Base-by-base conservation (phyloP, 1,140 invertebrate species). In the Drosophila rhopaloa region DNA sequence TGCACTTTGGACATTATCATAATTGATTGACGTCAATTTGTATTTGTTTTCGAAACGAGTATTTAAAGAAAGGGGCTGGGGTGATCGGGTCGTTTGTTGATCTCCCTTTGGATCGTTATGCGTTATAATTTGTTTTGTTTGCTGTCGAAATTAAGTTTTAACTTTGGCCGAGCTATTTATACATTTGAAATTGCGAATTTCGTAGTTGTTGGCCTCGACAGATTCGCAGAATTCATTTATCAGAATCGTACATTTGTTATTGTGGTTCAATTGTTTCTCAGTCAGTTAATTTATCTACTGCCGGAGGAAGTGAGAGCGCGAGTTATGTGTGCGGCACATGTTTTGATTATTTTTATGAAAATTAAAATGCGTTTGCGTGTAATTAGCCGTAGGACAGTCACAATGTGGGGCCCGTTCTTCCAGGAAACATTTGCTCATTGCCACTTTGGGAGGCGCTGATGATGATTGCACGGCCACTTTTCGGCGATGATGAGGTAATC, bases 351-450 rank as follows among this genome's bases (percentile, higher is more conserved):
- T 89, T 88, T 83, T 76, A 83, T 88, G 84, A 77, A 88, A 88
- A 89, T 89, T 88, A 89, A 88, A 88, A 89, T 88, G 84, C 83
- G 84, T 88, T 88, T 89, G 76, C 83, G 79, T 88, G 79, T 83
- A 89, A 86, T 80, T 84, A 79, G 44, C 60, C 62, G 43, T 53
- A 56, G 47, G 61, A 57, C 41, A 40, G 66, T 56, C 16, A 41
- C 57, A 57, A 63, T 76, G 50, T 67, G 75, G 41, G 79, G 74
- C 79, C 77, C 75, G 19, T 19, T 85, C 70, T 86, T 88, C 82
- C 75, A 82, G 82, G 82, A 86, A 86, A 63, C 66, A 61, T 81
- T 76, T 50, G 82, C 83, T 88, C 82, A 86, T 88, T 88, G 83
- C 83, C 82, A 82, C 88, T 82, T 85, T 58, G 60, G 63, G 55